A percentile compares a stretch with the other conserved stretches of the same genome.
phyloP scores from a whole-genome alignment of 2,797 vertebrate genomes.

The Pitangus sulphuratus region DNA sequence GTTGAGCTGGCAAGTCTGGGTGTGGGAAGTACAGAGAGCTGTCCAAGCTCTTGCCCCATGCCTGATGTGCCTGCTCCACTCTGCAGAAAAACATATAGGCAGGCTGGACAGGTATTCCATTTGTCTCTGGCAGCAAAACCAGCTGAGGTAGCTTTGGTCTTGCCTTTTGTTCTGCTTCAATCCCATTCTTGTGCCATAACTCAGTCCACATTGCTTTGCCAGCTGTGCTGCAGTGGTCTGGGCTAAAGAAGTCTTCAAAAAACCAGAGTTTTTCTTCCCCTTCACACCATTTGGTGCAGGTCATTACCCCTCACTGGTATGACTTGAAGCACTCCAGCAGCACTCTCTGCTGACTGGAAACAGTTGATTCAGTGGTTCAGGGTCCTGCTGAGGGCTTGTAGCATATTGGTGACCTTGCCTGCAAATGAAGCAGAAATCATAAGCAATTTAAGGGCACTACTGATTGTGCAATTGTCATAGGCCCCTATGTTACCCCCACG shows the following conservation, averaged over 20 bases:
- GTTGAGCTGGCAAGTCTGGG: neutral
- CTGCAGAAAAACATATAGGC: neutral
- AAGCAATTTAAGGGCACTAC: neutral
- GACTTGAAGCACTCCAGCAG: neutral
- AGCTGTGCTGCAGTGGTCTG: neutral
- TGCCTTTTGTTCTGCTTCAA: neutral
- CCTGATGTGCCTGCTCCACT: neutral
- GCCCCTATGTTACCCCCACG: neutral
- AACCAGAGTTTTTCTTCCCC: rapidly evolving
- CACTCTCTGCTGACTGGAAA: neutral
- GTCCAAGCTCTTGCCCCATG: rapidly evolving
- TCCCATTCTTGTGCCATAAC: neutral
- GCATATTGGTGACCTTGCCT: neutral
- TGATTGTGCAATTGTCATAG: neutral
- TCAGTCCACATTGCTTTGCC: neutral
- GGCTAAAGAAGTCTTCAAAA: neutral
- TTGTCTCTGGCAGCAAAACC: neutral
- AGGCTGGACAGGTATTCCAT: neutral
- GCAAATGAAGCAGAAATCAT: neutral
- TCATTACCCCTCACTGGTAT: rapidly evolving
- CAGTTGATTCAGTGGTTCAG: neutral
- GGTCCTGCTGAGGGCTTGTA: neutral
- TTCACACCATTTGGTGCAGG: rapidly evolving
- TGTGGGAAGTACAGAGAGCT: rapidly evolving
- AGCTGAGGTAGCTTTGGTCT: neutral